phyloP scores from a whole-genome alignment of 30 jellyfish, hydroid and myxozoan genomes.

The Chrysaora quinquecirrha region DNA sequence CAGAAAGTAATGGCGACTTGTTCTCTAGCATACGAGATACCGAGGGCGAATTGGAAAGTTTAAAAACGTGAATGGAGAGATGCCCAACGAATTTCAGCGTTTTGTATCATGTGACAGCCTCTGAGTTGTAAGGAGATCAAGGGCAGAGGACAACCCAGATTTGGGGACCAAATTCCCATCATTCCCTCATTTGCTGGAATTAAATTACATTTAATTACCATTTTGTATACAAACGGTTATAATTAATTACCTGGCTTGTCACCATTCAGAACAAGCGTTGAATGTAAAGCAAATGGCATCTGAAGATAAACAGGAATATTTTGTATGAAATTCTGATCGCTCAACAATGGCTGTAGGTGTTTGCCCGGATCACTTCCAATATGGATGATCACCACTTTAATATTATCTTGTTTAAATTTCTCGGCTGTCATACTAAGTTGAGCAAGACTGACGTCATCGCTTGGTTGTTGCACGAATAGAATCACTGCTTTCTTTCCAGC shows the following conservation, averaged over 20 bases:
- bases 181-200: no score
- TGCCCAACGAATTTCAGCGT: no score
- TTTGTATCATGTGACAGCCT: no score
- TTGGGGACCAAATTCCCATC: no score
- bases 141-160: no score
- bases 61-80: no score
- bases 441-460: slow-evolving; percentile 12
- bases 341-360: slow-evolving; percentile 21
- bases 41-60: no score
- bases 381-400: slow-evolving; percentile 51
- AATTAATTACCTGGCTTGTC: not conserved
- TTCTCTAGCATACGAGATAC: no score
- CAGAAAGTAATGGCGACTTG: no score
- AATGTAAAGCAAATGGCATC: slow-evolving; percentile 48
- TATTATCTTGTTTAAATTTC: slow-evolving; percentile 29
- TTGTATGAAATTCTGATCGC: slow-evolving; percentile 22
- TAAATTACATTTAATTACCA: no score
- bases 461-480: slow-evolving; percentile 68
- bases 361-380: slow-evolving; percentile 52
- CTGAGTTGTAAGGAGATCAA: no score
- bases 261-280: slow-evolving; percentile 11
- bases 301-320: slow-evolving; percentile 16
- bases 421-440: slow-evolving; percentile 26
- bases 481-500: slow-evolving; percentile 8
- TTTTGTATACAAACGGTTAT: no score